Evolutionary conservation across 35 echinoderm and acorn worm species (phyloP).

Genomic region (Eucidaris tribuloides): DNA sequence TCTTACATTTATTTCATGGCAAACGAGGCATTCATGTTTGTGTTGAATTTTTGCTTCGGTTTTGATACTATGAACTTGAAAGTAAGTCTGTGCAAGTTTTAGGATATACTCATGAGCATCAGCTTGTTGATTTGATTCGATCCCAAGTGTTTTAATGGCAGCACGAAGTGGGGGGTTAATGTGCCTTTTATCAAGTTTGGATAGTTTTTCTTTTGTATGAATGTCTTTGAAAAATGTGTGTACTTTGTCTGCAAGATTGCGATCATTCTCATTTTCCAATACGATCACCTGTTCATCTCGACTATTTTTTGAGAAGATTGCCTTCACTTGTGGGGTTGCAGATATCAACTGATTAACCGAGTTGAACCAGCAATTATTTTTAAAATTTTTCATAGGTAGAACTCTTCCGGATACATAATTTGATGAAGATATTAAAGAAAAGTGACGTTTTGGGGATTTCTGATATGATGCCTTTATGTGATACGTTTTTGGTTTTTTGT

Average conservation of each 20-base stretch:
- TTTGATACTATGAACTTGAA: background rate
- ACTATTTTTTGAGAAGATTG: no score
- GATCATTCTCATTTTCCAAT: no score
- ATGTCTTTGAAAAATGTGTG: no score
- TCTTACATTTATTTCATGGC: no score
- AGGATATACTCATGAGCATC: background rate
- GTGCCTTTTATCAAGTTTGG: background rate
- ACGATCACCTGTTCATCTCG: no score
- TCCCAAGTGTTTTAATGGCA: background rate
- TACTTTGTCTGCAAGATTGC: no score
- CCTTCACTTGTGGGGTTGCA: background rate
- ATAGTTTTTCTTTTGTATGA: no score
- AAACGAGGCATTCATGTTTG: no score
- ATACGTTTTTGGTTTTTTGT: background rate
- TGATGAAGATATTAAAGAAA: no score
- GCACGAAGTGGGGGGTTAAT: background rate
- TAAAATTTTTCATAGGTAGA: background rate
- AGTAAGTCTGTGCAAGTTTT: background rate
- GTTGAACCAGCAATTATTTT: background rate
- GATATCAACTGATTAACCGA: background rate
- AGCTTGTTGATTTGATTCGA: background rate
- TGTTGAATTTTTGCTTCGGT: no score
- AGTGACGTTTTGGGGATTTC: background rate
- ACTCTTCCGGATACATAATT: background rate
- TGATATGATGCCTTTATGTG: background rate